phyloP scores from a whole-genome alignment of 2,113 vertebrate species.

The Dromas ardeola region DNA sequence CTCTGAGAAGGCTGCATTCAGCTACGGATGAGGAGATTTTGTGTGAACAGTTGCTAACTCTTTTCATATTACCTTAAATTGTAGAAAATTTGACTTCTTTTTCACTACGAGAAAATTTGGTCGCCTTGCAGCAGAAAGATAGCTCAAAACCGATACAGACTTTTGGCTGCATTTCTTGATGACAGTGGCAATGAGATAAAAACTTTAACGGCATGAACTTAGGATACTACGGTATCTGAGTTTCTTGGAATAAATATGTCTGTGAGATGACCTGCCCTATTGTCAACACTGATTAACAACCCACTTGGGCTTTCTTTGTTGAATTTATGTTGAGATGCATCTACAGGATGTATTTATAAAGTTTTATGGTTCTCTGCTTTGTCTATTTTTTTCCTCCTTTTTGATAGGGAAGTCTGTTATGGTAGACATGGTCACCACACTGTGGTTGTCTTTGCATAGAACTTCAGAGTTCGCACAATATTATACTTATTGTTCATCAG shows the following conservation, averaged over 20 bases:
- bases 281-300: neutral
- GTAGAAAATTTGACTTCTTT: neutral
- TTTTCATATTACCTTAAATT: neutral
- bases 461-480: neutral
- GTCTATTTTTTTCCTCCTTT: neutral
- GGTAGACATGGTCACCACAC: neutral
- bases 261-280: neutral
- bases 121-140: neutral
- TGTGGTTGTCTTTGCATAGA: neutral
- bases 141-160: neutral
- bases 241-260: neutral
- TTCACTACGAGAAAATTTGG: neutral
- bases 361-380: neutral
- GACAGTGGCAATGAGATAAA: neutral
- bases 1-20: neutral
- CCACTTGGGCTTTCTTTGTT: neutral
- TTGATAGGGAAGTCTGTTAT: neutral
- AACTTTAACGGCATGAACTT: neutral
- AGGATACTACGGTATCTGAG: neutral
- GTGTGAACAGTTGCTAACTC: neutral
- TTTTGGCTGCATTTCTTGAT: neutral
- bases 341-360: neutral
- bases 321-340: neutral
- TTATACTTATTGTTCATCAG: neutral
- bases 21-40: neutral